Evolutionary conservation across 2,888 invertebrate genomes (phyloP), one percentile per base, ranked within the genome.

Genomic region (Coelopa pilipes): DNA sequence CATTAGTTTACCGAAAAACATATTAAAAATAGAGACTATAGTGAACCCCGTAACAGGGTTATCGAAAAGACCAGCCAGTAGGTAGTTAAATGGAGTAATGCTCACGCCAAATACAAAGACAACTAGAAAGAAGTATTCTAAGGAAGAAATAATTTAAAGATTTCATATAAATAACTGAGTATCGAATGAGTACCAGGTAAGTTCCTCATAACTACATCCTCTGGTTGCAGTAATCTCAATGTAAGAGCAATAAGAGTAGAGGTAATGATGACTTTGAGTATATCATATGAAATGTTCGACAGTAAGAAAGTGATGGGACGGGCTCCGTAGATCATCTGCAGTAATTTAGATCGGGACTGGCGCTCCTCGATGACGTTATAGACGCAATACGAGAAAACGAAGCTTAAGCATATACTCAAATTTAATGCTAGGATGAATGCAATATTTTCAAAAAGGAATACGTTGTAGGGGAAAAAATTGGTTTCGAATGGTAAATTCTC

Each of bases 31-130:
- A 11, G 72, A 74, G 3, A 77, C 60, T 0, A 66, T 0, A 15
- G 79, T 70, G 15, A 55, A 81, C 9, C 72, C 80, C 21, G 55
- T 45, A 2, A 66, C 47, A 2, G 94, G 92, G 7, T 92, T 90
- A 10, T 88, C 88, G 84, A 94, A 94, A 4, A 91, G 66, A 79
- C 90, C 55, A 1, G 78, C 73, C 0, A 79, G 1, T 1, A 78
- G 34, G 19, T 80, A 81, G 7, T 77, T 74, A 1, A 76, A 7
- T 9, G 78, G 15, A 0, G 75, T 45, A 12, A 78, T 68, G 4
- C 74, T 47, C 0, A 71, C 2, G 0, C 78, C 80, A 15, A 74
- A 60, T 15, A 80, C 10, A 0, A 80, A 53, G 13, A 53, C 53
- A 4, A 53, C 10, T 13, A 53, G n/a, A 53, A 53, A 53, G 3